These are phyloP conservation scores for Tupiocoris notatus DNA, from an alignment of 2,888 invertebrate genomes.

Conservation along the genomic window DNA sequence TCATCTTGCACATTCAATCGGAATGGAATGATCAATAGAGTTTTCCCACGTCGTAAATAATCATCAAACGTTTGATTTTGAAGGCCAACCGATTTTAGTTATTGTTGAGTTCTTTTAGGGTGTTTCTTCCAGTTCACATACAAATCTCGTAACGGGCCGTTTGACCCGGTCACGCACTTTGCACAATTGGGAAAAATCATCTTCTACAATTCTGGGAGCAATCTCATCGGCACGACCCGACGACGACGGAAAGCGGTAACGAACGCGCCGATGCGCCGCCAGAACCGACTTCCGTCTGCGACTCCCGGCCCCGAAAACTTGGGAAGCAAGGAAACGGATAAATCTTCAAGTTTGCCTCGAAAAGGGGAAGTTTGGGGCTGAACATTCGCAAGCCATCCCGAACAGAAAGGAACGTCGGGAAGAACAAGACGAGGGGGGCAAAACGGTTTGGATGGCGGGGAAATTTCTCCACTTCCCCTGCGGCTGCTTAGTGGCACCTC, in stretches of 20 bases:
- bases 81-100: too few species aligned
- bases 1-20: too few species aligned
- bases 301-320: conserved; percentile 30
- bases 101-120: too few species aligned
- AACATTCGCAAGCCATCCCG: neutral
- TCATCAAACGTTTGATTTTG: too few species aligned
- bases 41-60: too few species aligned
- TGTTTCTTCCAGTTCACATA: too few species aligned
- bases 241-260: neutral
- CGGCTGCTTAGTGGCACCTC: too few species aligned
- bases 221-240: conserved; percentile 29
- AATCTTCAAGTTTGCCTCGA: conserved; percentile 20
- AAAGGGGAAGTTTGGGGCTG: neutral
- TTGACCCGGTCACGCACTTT: conserved; percentile 29
- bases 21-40: too few species aligned
- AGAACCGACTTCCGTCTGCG: neutral
- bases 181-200: conserved; percentile 33
- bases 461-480: neutral
- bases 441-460: neutral
- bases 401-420: neutral
- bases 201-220: neutral
- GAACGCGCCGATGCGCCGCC: neutral
- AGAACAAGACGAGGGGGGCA: neutral
- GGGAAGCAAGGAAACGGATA: conserved; percentile 28
- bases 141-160: conserved; percentile 23